Percentiles rank a stretch among this genome's conserved stretches.
Evolutionary conservation across 2,113 vertebrate genomes (phyloP).

Genomic region (Cynopterus brachyotis): DNA sequence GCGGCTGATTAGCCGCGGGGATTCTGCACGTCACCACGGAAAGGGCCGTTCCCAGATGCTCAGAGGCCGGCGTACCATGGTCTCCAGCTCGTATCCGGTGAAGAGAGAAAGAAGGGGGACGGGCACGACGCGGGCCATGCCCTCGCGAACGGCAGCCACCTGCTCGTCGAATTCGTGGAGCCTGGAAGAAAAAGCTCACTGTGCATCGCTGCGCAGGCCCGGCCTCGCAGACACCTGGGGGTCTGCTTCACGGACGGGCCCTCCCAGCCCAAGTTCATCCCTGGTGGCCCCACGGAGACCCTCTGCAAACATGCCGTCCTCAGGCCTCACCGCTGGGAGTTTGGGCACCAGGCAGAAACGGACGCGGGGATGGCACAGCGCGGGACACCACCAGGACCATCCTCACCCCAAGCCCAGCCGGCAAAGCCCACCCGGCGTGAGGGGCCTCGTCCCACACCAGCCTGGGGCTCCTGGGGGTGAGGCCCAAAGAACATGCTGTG

Average conservation of each 20-base stretch:
- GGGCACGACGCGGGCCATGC: conserved; percentile 97
- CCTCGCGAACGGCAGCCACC: conserved; percentile 96
- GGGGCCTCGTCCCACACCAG: background rate
- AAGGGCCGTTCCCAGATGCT: background rate
- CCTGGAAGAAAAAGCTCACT: conserved; percentile 79
- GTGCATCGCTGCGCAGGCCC: background rate
- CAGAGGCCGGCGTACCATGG: conserved; percentile 88
- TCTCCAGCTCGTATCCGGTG: conserved; percentile 98
- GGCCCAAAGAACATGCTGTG: background rate
- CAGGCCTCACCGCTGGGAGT: background rate
- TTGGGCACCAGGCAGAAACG: background rate
- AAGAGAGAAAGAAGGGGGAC: conserved; percentile 97
- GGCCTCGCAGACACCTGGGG: rapidly evolving
- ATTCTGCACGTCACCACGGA: rapidly evolving
- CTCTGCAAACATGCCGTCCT: too few relatives aligned
- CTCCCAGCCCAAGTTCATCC: background rate
- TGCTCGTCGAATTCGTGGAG: conserved; percentile 99
- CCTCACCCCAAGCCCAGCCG: background rate
- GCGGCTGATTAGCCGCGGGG: background rate
- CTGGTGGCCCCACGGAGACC: rapidly evolving
- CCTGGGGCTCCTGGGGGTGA: background rate
- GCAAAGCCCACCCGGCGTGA: rapidly evolving
- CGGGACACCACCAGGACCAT: background rate
- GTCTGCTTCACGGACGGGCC: rapidly evolving
- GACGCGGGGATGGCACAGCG: background rate